Evolutionary conservation across 2,797 vertebrate species (phyloP).

Genomic region (Capromys pilorides): DNA sequence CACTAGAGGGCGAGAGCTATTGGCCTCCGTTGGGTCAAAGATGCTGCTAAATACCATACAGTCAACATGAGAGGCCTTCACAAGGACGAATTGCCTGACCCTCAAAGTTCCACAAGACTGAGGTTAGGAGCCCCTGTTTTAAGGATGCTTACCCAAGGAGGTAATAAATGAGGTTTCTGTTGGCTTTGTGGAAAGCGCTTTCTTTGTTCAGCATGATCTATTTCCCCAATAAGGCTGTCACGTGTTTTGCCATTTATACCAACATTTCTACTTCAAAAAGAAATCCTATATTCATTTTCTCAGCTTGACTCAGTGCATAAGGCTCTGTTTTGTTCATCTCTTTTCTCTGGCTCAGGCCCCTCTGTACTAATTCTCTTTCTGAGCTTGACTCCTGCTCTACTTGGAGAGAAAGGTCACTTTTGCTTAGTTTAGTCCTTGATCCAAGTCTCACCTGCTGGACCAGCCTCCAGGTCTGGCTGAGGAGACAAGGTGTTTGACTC

Average conservation of each 20-base stretch:
- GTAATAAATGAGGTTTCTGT: background rate
- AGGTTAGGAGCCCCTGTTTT: background rate
- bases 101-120: background rate
- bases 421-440: background rate
- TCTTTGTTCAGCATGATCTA: background rate
- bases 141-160: background rate
- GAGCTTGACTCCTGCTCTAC: slow-evolving; percentile 33
- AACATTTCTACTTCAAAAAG: slow-evolving; percentile 17
- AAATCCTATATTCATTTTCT: background rate
- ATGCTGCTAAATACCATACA: background rate
- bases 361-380: background rate
- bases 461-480: background rate
- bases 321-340: background rate
- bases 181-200: background rate
- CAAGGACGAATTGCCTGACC: background rate
- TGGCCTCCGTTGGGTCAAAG: background rate
- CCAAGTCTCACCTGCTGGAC: background rate
- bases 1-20: background rate
- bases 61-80: background rate
- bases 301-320: background rate
- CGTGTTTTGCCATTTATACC: background rate
- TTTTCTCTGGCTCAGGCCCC: slow-evolving; percentile 50
- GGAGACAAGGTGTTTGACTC: background rate
- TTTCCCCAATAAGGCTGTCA: background rate
- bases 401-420: slow-evolving; percentile 8